phyloP scores from a whole-genome alignment of 2,113 vertebrate species.

The Caracal caracal region DNA sequence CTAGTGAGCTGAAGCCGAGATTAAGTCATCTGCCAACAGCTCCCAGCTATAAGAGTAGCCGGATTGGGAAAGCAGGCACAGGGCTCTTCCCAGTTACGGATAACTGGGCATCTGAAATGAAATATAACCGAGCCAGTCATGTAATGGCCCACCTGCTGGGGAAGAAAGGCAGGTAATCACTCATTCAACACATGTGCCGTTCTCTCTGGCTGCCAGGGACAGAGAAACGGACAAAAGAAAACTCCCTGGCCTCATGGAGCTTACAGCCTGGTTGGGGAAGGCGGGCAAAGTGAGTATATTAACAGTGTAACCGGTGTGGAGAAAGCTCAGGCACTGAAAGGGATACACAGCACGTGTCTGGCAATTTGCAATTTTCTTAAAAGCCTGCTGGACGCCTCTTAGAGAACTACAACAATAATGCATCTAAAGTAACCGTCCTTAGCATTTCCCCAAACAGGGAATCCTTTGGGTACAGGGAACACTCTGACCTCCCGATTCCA shows the following conservation, averaged over 20 bases:
- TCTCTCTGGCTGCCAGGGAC: background rate
- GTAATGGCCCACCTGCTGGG: background rate
- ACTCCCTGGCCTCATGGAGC: background rate
- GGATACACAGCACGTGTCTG: background rate
- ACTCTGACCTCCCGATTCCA: background rate
- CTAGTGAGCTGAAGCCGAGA: background rate
- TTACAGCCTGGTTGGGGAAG: background rate
- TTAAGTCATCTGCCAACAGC: background rate
- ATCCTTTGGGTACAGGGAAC: background rate
- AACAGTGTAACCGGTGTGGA: background rate
- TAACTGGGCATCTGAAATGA: background rate
- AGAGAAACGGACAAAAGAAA: background rate
- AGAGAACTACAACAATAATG: background rate
- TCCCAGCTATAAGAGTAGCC: background rate
- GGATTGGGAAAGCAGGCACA: background rate
- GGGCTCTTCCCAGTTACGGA: background rate
- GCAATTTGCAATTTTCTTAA: background rate
- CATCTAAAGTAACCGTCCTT: background rate
- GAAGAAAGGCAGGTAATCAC: background rate
- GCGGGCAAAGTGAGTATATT: background rate
- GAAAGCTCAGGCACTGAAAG: background rate
- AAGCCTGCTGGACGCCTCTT: constrained; percentile 4
- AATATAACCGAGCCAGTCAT: background rate
- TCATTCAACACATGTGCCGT: background rate
- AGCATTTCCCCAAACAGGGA: constrained; percentile 22